These are phyloP conservation scores for Macroramphosus scolopax DNA, from an alignment of 2,797 vertebrate species.

Conservation along the genomic window DNA sequence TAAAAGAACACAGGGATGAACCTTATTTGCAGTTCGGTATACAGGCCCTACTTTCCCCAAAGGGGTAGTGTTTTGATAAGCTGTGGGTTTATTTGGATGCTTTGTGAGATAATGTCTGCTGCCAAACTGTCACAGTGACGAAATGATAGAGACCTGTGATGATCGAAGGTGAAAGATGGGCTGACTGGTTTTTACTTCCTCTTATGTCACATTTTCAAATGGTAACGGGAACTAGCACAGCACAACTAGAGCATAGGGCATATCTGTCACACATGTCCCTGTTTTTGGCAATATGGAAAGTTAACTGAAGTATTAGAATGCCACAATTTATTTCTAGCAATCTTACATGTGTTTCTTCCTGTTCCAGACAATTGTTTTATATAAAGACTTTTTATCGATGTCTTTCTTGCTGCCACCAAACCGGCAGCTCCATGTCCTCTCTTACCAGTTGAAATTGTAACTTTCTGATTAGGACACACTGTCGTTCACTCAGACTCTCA, in stretches of 20 bases:
- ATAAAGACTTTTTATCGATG: not conserved
- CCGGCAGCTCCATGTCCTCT: not conserved
- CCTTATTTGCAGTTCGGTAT: not conserved
- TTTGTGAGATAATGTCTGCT: not conserved
- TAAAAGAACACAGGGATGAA: not conserved
- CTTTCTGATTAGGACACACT: too few relatives aligned
- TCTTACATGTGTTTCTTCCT: too few relatives aligned
- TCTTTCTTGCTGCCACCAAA: too few relatives aligned
- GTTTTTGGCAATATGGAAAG: too few relatives aligned
- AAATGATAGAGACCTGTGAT: too few relatives aligned
- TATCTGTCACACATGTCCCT: not conserved
- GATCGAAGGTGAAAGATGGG: slow-evolving; percentile 6
- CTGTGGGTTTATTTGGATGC: not conserved
- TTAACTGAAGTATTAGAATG: too few relatives aligned
- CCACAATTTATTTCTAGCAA: too few relatives aligned
- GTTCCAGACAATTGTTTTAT: not conserved
- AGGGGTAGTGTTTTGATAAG: too few relatives aligned
- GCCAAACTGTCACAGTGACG: too few relatives aligned
- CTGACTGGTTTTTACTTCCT: slow-evolving; percentile 37
- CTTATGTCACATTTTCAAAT: slow-evolving; percentile 29
- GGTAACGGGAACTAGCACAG: slow-evolving; percentile 11
- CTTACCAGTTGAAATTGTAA: not conserved
- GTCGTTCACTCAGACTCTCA: too few relatives aligned
- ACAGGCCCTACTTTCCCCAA: not conserved
- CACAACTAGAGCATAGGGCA: slow-evolving; percentile 28